Evolutionary conservation across 1,140 invertebrate genomes (phyloP).

Genomic region (Drosophila baimaii): DNA sequence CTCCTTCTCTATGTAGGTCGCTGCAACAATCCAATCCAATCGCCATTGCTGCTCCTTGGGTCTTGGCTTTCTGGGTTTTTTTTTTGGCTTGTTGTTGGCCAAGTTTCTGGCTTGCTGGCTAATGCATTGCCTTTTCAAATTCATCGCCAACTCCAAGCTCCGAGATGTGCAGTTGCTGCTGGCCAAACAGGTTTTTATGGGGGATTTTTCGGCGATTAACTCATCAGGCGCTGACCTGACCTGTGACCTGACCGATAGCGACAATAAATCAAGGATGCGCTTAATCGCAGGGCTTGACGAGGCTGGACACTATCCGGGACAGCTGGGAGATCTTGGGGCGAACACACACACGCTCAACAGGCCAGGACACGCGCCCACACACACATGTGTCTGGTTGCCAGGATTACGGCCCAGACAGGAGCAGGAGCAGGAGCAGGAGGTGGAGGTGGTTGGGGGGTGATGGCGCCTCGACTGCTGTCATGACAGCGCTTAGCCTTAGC

Average conservation of each 20-base stretch:
- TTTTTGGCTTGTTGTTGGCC: constrained; percentile 43
- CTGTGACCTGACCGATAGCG: constrained; percentile 21
- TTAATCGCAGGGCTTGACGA: constrained; percentile 26
- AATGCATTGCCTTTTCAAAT: constrained; percentile 68
- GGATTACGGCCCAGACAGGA: constrained; percentile 37
- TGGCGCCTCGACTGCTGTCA: constrained; percentile 57
- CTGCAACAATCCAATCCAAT: constrained; percentile 81
- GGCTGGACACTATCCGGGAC: constrained; percentile 13
- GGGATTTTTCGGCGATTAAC: constrained; percentile 31
- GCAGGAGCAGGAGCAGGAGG: not conserved
- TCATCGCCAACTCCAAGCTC: constrained; percentile 21
- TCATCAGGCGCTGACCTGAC: constrained; percentile 23
- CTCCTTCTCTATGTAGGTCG: constrained; percentile 78
- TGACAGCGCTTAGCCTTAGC: constrained; percentile 71
- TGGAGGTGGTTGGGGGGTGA: not conserved
- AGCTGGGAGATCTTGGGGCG: constrained; percentile 11
- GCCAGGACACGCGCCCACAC: constrained; percentile 21
- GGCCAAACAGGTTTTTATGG: constrained; percentile 13
- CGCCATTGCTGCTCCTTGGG: constrained; percentile 14
- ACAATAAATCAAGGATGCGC: constrained; percentile 33
- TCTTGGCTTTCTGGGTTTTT: constrained; percentile 45
- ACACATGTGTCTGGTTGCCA: constrained; percentile 51
- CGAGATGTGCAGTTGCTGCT: not conserved
- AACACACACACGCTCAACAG: constrained; percentile 13
- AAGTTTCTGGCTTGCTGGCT: constrained; percentile 51